Percentiles rank a stretch among this genome's conserved stretches.
Evolutionary conservation across 2,113 vertebrate species (phyloP).

Genomic region (Lepus timidus): DNA sequence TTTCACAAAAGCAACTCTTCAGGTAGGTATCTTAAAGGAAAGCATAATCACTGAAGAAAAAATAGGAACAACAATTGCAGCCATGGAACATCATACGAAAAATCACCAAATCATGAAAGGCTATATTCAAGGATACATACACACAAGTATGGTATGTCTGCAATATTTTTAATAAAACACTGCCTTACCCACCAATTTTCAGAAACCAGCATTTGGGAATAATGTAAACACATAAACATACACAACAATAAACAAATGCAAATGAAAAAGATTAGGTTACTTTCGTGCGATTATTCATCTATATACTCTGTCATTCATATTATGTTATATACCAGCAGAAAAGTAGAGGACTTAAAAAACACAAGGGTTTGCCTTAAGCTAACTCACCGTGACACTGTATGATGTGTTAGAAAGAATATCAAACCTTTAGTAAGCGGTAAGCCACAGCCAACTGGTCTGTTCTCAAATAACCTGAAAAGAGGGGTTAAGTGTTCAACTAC

Average conservation of each 20-base stretch:
- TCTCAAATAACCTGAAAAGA: conserved; percentile 21
- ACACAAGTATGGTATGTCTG: not conserved
- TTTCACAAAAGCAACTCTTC: not conserved
- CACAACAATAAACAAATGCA: not conserved
- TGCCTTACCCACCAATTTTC: not conserved
- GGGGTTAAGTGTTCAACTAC: not conserved
- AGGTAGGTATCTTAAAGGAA: too few species aligned
- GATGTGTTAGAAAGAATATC: conserved; percentile 17
- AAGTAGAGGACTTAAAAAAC: conserved; percentile 33
- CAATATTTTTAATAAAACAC: not conserved
- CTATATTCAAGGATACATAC: not conserved
- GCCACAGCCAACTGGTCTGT: not conserved
- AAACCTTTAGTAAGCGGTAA: not conserved
- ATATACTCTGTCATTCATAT: not conserved
- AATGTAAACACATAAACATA: not conserved
- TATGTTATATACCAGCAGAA: not conserved
- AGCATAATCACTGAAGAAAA: too few species aligned
- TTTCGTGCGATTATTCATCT: conserved; percentile 34
- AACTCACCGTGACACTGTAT: not conserved
- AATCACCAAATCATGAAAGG: not conserved
- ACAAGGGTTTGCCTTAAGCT: conserved; percentile 5
- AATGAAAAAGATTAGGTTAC: conserved; percentile 37
- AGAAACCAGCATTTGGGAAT: not conserved
- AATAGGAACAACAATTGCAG: not conserved
- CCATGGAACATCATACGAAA: not conserved